Evolutionary conservation across 2,888 invertebrate genomes (phyloP), one percentile per base, ranked within the genome.

Genomic region (Stenodera caucasica): DNA sequence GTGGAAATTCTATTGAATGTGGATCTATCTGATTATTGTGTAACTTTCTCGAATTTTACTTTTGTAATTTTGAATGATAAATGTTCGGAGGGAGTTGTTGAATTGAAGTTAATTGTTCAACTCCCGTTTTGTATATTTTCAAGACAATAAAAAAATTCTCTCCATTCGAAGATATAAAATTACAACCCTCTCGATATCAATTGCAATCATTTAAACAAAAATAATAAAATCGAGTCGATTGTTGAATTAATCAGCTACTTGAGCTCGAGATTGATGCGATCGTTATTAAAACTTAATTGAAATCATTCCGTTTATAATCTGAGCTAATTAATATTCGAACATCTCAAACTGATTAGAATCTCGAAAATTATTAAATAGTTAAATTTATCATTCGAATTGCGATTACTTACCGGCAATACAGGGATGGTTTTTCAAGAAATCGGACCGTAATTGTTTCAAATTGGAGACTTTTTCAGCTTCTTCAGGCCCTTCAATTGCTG

Each of bases 401-500:
- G n/a, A n/a, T n/a, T n/a, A 62, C 84, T 84, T 72, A 92, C 91
- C 90, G 79, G 84, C 77, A 15, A 91, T 81, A 73, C 89, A 90
- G 3, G 83, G 80, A 74, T 90, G 84, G 11, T 84, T 80, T 49
- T 80, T 76, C 21, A 90, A 81, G 80, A 92, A 92, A 55, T 82
- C 78, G 32, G 78, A 75, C 72, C 90, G 84, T 62, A 85, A 77
- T 33, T 80, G 77, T 55, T 83, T 81, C 49, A 92, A 79, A 49
- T 82, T 82, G 53, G 83, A 81, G 33, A 86, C 84, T 58, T 85
- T 82, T 54, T 83, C 81, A 45, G 81, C 81, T 77, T 91, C 91
- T 69, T 86, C 81, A 0, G 91, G 91, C 5, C 87, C 86, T 79
- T 93, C 93, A 67, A 92, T 88, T n/a, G 88, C 85, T 59, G 90